These are phyloP conservation scores for Syrmaticus mikado DNA, from an alignment of 2,113 vertebrate genomes.

Conservation along the genomic window DNA sequence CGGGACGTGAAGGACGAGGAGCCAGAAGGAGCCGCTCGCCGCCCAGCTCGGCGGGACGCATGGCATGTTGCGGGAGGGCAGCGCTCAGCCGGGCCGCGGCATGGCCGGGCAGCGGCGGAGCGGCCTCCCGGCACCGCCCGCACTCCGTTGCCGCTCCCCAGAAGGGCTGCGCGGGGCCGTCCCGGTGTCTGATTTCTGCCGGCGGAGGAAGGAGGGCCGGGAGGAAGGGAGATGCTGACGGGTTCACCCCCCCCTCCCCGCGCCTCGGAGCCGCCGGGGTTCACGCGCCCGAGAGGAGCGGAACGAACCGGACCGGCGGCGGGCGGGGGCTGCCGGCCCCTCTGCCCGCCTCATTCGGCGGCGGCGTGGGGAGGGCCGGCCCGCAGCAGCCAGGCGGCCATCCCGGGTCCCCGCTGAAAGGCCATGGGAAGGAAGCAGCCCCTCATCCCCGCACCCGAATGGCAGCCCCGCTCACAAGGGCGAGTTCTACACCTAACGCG, in stretches of 20 bases:
- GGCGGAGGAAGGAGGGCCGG: constrained; percentile 46
- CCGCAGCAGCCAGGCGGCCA: not conserved
- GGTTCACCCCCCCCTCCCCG: constrained; percentile 1
- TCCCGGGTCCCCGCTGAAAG: not conserved
- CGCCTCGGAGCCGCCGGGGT: not conserved
- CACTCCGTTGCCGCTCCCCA: not conserved
- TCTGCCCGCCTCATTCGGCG: not conserved
- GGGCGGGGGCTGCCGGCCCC: not conserved
- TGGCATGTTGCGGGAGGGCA: constrained; percentile 84
- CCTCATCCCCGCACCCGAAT: not conserved
- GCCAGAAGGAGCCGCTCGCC: constrained; percentile 69
- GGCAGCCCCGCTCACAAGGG: not conserved
- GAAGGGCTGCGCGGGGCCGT: constrained; percentile 54
- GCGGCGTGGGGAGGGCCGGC: not conserved
- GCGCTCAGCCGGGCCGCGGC: constrained; percentile 48
- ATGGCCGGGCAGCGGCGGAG: constrained; percentile 59
- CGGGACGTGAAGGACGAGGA: constrained; percentile 79
- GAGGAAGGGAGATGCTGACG: constrained; percentile 10
- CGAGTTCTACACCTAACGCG: not conserved
- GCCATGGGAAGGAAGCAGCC: too few species aligned
- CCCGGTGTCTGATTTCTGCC: constrained; percentile 65
- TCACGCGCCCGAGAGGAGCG: not conserved
- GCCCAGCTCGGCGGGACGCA: constrained; percentile 80
- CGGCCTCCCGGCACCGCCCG: not conserved
- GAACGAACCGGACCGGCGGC: not conserved